phyloP scores from a whole-genome alignment of 92 coral and sea anemone genomes.

The Montipora capitata region DNA sequence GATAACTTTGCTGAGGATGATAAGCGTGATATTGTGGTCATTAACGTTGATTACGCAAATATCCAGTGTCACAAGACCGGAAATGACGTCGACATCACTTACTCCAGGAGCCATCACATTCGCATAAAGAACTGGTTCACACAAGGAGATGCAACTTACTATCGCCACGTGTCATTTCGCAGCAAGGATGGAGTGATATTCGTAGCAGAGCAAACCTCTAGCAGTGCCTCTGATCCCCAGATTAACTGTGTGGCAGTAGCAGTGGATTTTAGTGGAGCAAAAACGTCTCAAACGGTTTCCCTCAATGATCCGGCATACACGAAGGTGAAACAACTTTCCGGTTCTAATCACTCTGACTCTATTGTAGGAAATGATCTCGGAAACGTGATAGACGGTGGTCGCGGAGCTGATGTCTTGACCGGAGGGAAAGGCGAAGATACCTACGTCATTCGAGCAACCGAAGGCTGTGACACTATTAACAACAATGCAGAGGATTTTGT shows the following conservation, averaged over 20 bases:
- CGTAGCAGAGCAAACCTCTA: slow-evolving; percentile 41
- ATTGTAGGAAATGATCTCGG: slow-evolving; percentile 64
- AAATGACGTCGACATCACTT: slow-evolving; percentile 50
- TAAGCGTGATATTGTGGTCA: slow-evolving; percentile 60
- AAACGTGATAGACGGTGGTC: slow-evolving; percentile 69
- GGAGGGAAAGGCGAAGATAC: slow-evolving; percentile 75
- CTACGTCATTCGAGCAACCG: slow-evolving; percentile 65
- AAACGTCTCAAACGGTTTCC: neutral
- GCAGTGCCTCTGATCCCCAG: neutral
- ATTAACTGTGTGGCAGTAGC: slow-evolving; percentile 69
- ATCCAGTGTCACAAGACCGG: slow-evolving; percentile 51
- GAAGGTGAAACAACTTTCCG: slow-evolving; percentile 57
- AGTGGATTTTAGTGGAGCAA: slow-evolving; percentile 29
- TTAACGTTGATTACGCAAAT: slow-evolving; percentile 41
- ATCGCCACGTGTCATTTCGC: slow-evolving; percentile 74
- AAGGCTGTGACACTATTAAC: slow-evolving; percentile 72
- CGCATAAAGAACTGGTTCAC: slow-evolving; percentile 75
- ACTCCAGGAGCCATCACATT: slow-evolving; percentile 58
- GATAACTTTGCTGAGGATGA: slow-evolving; percentile 77
- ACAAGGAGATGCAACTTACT: slow-evolving; percentile 48
- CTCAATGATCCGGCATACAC: neutral
- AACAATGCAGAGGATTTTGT: slow-evolving; percentile 59
- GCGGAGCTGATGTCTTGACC: slow-evolving; percentile 47
- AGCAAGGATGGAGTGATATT: slow-evolving; percentile 71
- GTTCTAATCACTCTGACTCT: slow-evolving; percentile 29